Percentiles rank a stretch among this genome's conserved stretches.
phyloP scores from a whole-genome alignment of 2,113 vertebrate species.

The Brachypteracias leptosomus region DNA sequence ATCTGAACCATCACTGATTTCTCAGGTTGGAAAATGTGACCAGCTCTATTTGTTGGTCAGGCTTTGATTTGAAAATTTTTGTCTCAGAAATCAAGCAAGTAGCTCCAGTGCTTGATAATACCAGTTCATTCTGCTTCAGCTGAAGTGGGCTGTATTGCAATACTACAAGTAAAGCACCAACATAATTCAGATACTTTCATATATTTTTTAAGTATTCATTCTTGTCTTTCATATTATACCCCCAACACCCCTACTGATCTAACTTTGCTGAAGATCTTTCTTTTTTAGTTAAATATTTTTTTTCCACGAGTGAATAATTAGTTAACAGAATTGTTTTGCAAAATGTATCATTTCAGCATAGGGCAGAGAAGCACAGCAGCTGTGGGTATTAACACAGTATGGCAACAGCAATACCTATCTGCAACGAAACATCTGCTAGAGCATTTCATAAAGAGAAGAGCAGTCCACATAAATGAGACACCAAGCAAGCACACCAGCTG shows the following conservation, averaged over 20 bases:
- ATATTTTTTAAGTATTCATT: not conserved
- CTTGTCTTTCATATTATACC: not conserved
- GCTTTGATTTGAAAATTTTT: not conserved
- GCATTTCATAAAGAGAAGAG: not conserved
- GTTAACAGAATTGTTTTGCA: not conserved
- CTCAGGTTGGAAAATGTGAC: not conserved
- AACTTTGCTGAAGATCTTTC: not conserved
- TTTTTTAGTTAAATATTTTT: too few species aligned
- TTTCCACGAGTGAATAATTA: not conserved
- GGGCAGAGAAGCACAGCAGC: not conserved
- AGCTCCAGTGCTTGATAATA: not conserved
- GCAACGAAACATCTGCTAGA: not conserved
- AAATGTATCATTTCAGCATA: not conserved
- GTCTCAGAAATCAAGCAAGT: not conserved
- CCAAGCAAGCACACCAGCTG: not conserved
- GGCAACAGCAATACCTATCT: not conserved
- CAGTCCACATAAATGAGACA: not conserved
- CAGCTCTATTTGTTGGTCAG: not conserved
- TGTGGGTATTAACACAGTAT: not conserved
- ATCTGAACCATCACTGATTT: not conserved
- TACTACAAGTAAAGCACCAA: not conserved
- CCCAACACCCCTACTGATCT: not conserved
- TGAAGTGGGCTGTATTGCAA: not conserved
- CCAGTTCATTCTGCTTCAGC: not conserved
- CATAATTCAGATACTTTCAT: not conserved